Evolutionary conservation across 1,140 invertebrate genomes (phyloP), one percentile per base, ranked within the genome.

Genomic region (Papilio dardanus): DNA sequence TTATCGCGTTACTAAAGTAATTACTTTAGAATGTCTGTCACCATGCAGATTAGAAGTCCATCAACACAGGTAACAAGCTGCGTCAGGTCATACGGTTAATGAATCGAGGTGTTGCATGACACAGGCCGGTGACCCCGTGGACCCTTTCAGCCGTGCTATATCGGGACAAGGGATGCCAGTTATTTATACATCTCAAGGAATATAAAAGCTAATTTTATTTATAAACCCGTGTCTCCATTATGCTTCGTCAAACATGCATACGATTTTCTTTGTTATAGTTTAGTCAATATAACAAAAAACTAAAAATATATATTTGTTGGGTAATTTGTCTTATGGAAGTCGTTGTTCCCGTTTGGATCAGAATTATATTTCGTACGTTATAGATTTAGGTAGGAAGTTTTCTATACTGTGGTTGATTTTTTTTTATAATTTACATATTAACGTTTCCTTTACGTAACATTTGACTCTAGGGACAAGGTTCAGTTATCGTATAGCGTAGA

Each of bases 31-130:
- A 68, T 40, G 31, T 37, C 66, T 40, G 66, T 68, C 35, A 35
- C 66, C 21, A 42, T 21, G 66, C 66, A 68, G 66, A 58, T 58
- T 58, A 58, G 54, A 58, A 58, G 21, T 58, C 54, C 21, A 30
- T 58, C 54, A 58, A 68, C 33, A 28, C 7, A 28, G 14, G 21
- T 58, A 58, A 58, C 54, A 21, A 28, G 54, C 21, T 8, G 31
- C 74, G 35, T 71, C 69, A 40, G 40, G 42, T 74, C 75, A 75
- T 62, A 58, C 62, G 42, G 62, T 76, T 76, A 79, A 79, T 79
- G 75, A 81, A 74, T 54, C 66, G 69, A 76, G 28, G 73, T 74
- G 75, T 81, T 65, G 77, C 68, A 74, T 77, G 76, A 73, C 76
- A 42, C 21, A 54, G 78, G 30, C 66, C 66, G 65, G 65, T 68